Percentiles rank a stretch among this genome's conserved stretches.
These are phyloP conservation scores for Tragelaphus scriptus DNA, from an alignment of 2,113 vertebrate species.

Conservation along the genomic window DNA sequence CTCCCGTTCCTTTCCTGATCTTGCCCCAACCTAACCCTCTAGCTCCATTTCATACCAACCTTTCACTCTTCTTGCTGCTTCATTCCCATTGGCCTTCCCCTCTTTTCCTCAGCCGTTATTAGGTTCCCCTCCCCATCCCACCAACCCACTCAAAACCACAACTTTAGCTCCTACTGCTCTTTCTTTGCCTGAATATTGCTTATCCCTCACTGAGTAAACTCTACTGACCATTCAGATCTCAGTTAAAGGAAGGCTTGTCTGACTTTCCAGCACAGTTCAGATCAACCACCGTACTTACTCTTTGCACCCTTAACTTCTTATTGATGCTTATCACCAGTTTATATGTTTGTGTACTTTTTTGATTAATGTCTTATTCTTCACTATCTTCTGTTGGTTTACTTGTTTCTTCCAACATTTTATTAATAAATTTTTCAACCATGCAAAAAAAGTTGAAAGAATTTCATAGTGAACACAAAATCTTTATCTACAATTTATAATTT, in stretches of 20 bases:
- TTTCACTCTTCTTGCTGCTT: not conserved
- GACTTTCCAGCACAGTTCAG: not conserved
- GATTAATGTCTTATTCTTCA: not conserved
- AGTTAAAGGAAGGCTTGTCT: not conserved
- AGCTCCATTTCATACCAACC: not conserved
- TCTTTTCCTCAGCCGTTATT: not conserved
- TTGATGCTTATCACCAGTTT: not conserved
- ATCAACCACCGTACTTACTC: fast-evolving
- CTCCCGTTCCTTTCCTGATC: not conserved
- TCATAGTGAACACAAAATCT: not conserved
- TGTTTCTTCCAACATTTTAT: not conserved
- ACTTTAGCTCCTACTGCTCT: not conserved
- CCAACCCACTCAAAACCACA: not conserved
- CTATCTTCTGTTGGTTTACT: not conserved
- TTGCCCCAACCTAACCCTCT: not conserved
- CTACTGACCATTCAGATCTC: not conserved
- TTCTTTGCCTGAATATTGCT: not conserved
- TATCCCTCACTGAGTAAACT: not conserved
- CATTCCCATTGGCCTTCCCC: not conserved
- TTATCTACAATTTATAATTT: not conserved
- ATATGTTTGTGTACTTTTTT: not conserved
- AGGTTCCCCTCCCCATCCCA: fast-evolving
- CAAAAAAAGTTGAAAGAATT: not conserved
- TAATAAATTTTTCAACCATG: not conserved
- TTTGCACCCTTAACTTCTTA: not conserved